Percentiles rank a stretch among this genome's conserved stretches.
phyloP scores from a whole-genome alignment of 1,140 invertebrate species.

The Melipona quadrifasciata region DNA sequence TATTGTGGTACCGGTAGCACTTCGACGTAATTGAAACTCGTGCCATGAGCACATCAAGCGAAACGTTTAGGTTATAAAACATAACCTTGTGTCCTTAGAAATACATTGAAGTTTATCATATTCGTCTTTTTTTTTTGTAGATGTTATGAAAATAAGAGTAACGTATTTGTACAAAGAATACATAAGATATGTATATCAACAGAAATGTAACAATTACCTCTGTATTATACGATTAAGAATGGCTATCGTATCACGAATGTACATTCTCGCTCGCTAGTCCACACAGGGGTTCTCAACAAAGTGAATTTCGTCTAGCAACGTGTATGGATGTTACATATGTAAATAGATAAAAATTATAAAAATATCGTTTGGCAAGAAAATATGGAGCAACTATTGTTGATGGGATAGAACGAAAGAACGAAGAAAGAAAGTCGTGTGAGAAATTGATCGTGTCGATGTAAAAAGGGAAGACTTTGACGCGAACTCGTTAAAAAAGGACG shows the following conservation, averaged over 20 bases:
- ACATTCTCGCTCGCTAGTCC: too few relatives aligned
- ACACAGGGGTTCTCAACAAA: not conserved
- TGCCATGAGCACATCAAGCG: too few relatives aligned
- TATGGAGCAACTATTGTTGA: not conserved
- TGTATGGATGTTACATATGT: too few relatives aligned
- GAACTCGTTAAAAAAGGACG: not conserved
- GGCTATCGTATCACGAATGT: not conserved
- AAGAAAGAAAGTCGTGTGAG: not conserved
- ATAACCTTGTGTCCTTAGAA: not conserved
- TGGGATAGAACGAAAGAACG: not conserved
- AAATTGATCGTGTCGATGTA: not conserved
- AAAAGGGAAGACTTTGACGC: not conserved
- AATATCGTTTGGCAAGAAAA: not conserved
- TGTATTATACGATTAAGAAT: not conserved
- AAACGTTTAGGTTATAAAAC: slow-evolving; percentile 15
- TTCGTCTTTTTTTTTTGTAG: too few relatives aligned
- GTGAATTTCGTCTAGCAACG: not conserved
- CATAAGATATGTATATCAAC: not conserved
- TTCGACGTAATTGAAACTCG: not conserved
- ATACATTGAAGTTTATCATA: not conserved
- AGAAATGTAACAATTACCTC: not conserved
- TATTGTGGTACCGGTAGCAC: not conserved
- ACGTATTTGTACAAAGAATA: not conserved
- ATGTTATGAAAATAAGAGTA: slow-evolving; percentile 28
- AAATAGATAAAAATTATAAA: not conserved